Evolutionary conservation across 2,888 invertebrate species (phyloP).

Genomic region (Nipponacmea schrenckii): DNA sequence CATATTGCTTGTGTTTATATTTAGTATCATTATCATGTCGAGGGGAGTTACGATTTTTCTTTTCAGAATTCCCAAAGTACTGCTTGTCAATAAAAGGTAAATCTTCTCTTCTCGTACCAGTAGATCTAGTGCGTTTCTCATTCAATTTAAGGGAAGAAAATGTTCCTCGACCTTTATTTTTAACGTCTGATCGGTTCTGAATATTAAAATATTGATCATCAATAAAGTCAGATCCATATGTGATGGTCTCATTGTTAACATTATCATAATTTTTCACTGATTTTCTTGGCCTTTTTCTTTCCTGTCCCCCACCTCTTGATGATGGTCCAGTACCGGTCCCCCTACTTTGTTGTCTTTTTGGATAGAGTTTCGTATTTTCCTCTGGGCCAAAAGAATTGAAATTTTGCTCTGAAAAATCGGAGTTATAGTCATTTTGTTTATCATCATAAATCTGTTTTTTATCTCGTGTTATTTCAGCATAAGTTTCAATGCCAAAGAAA

Average conservation of each 20-base stretch:
- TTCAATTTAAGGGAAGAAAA: not conserved
- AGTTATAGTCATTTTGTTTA: too few relatives aligned
- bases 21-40: conserved; percentile 5
- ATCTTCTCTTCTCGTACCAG: not conserved
- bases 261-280: too few relatives aligned
- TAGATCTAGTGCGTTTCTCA: not conserved
- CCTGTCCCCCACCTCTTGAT: too few relatives aligned
- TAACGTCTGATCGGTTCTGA: not conserved
- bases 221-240: not conserved
- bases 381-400: conserved; percentile 5
- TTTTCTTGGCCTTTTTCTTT: too few relatives aligned
- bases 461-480: not conserved
- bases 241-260: too few relatives aligned
- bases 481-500: conserved; percentile 22
- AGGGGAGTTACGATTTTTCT: not conserved
- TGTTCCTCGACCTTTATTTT: not conserved
- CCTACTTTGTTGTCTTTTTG: too few relatives aligned
- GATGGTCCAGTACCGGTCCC: too few relatives aligned
- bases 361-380: not conserved
- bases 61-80: conserved; percentile 19
- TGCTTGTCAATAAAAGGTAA: conserved; percentile 25
- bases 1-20: not conserved
- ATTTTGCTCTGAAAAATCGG: conserved; percentile 5
- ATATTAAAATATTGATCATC: not conserved
- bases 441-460: not conserved